Conservation (phyloP, 92 coral and sea anemone species). For the Parazoanthus swiftii region DNA sequence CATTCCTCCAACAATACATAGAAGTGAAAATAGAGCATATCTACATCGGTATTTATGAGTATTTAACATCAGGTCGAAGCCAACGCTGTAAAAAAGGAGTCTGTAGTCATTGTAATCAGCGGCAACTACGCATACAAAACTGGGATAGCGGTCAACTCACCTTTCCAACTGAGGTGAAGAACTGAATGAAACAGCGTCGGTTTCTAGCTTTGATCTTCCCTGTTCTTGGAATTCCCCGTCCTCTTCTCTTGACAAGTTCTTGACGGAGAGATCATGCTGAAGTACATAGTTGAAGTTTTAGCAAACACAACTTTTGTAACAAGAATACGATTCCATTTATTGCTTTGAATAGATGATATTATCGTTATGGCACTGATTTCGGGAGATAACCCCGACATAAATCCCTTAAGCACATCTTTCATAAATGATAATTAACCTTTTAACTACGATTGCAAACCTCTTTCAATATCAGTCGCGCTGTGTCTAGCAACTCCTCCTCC, state of each 20-base stretch:
- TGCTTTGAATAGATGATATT: too few species aligned
- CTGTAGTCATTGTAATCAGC: too few species aligned
- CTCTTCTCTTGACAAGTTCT: not conserved
- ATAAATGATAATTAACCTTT: not conserved
- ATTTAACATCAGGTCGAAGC: too few species aligned
- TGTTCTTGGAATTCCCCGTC: not conserved
- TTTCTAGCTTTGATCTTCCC: not conserved
- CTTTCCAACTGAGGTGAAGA: not conserved
- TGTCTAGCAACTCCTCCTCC: conserved; percentile 10
- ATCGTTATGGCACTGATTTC: too few species aligned
- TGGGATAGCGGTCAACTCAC: not conserved
- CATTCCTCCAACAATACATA: too few species aligned
- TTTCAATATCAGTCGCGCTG: not conserved
- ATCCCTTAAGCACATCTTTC: not conserved
- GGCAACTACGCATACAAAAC: too few species aligned
- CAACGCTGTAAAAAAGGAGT: too few species aligned
- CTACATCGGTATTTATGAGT: too few species aligned
- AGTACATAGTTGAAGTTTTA: not conserved
- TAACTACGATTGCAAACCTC: not conserved
- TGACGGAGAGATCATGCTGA: not conserved
- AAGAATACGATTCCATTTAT: too few species aligned
- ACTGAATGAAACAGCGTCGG: not conserved
- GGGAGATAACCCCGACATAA: too few species aligned
- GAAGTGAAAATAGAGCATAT: too few species aligned
- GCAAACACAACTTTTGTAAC: not conserved